Percentiles rank a stretch among this genome's conserved stretches.
Evolutionary conservation across 1,140 invertebrate genomes (phyloP).

Genomic region (Apis mellifera): Amel_HAv3.1 CM009940.2:6881001-6881500

Average conservation of each 20-base stretch:
- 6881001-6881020: not conserved
- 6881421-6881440: not conserved
- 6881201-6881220: slow-evolving; percentile 54
- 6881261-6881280: slow-evolving; percentile 70
- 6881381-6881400: too few relatives aligned
- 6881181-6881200: slow-evolving; percentile 56
- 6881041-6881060: not conserved
- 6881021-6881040: not conserved
- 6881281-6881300: slow-evolving; percentile 68
- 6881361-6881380: too few relatives aligned
- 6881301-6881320: slow-evolving; percentile 62
- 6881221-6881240: slow-evolving; percentile 49
- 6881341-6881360: too few relatives aligned
- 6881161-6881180: slow-evolving; percentile 48
- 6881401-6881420: not conserved
- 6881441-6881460: slow-evolving; percentile 50
- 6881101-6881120: not conserved
- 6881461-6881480: slow-evolving; percentile 66
- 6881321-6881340: slow-evolving; percentile 21
- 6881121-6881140: not conserved
- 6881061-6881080: not conserved
- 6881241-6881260: slow-evolving; percentile 63
- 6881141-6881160: slow-evolving; percentile 64
- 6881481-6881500: slow-evolving; percentile 56
- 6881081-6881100: not conserved